Base-by-base conservation (phyloP, 2,888 invertebrate genomes). In the Ypsolopha scabrella region DNA sequence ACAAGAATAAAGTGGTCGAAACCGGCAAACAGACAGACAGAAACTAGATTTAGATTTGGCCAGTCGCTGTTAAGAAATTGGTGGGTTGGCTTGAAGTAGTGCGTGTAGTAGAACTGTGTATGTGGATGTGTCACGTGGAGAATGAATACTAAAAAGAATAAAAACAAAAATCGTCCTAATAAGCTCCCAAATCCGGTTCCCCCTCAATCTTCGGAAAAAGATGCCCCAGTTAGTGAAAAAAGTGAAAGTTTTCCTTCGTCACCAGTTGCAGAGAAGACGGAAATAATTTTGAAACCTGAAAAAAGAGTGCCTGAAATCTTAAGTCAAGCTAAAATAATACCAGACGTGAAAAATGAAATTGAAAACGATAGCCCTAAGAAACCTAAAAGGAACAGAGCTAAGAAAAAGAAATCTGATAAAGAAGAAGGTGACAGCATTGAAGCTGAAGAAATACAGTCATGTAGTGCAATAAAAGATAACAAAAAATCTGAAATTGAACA, bases 381-480 rank as follows among this genome's bases (percentile, higher is more conserved):
- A 63, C 87, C 87, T 0, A 86, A 87, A 61, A 65, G 87, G 55
- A 80, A 75, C 50, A 72, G 76, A 67, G 75, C 76, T 54, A 85
- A 83, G 56, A 87, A 86, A 60, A 86, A 82, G 57, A 76, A 76
- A 51, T 54, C 57, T 45, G 58, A 59, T 41, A 61, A 64, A 39
- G 57, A 57, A 37, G 52, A 58, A 43, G n/a, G 24, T 33, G 41
- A 49, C 10, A 43, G 11, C 14, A 10, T 14, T 41, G 36, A 52
- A 39, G 41, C 41, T 39, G 35, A 47, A 47, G 38, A 41, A 47
- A 51, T 2, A 14, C 6, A 6, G 9, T n/a, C 24, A 33, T 10
- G 10, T 8, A 13, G 33, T 37, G 44, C 14, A 10, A 8, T 10
- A n/a, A 10, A 48, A 56, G 54, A 53, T 52, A 41, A 39, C 14